phyloP scores from a whole-genome alignment of 2,113 vertebrate genomes.

The Danionella cerebrum region DNA sequence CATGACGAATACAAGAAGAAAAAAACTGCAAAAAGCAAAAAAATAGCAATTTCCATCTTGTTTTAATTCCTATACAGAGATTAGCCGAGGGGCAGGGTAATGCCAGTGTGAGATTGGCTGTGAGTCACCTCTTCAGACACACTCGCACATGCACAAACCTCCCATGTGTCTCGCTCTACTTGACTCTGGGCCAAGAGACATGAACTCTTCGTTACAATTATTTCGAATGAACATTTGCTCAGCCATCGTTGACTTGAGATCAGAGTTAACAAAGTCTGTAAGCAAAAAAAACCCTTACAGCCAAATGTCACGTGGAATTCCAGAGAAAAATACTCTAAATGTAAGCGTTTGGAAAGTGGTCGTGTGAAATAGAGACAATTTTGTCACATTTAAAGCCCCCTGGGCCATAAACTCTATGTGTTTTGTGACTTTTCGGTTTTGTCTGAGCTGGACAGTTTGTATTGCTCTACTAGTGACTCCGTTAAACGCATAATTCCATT shows the following conservation, averaged over 20 bases:
- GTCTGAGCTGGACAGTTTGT: neutral
- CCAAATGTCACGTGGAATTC: too few species aligned
- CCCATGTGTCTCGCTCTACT: neutral
- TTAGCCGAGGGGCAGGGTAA: neutral
- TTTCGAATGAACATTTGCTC: neutral
- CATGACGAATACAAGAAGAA: neutral
- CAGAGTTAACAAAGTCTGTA: neutral
- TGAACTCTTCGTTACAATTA: neutral
- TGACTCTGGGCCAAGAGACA: neutral
- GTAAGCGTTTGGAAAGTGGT: too few species aligned
- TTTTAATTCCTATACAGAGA: neutral
- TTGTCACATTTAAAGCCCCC: too few species aligned
- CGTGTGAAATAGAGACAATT: too few species aligned
- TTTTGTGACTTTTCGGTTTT: too few species aligned
- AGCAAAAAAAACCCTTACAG: too few species aligned
- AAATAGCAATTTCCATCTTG: neutral
- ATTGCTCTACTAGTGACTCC: neutral
- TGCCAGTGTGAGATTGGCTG: neutral
- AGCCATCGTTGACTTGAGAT: neutral
- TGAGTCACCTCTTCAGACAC: neutral
- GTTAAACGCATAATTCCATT: slow-evolving; percentile 7
- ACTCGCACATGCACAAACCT: neutral
- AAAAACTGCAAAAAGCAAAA: neutral
- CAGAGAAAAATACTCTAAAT: too few species aligned
- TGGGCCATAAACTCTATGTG: too few species aligned